Base-by-base conservation (phyloP, 2,797 vertebrate genomes). In the Pipistrellus pygmaeus region DNA sequence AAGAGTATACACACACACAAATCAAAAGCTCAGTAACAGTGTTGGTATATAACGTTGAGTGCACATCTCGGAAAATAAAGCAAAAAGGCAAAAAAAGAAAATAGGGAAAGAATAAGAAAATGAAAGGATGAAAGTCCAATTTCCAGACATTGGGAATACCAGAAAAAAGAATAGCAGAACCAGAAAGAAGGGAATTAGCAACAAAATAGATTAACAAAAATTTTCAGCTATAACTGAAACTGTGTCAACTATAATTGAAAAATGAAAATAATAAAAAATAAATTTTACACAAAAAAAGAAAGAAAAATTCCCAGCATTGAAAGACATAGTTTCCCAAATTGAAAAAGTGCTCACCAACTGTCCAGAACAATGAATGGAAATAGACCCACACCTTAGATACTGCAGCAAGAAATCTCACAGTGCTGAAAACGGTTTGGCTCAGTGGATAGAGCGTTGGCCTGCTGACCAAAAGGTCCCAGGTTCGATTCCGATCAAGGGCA, bases 11-110 rank as follows among this genome's bases (percentile, higher is more conserved):
- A 44, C 44, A 44, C 44, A 62, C n/a, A 66, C 25, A 92, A 55
- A 55, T 85, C 48, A 21, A 64, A 78, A 88, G 69, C 12, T 91
- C 35, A 32, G 21, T n/a, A 83, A 64, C 71, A 73, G 13, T 55
- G 21, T 71, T 94, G 60, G 55, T 60, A 30, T 44, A 76, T 81
- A 71, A 82, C 10, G 3, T 80, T 85, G 44, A 90, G 25, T 14
- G 18, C 5, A 25, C 17, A 38, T 44, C 46, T 55, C 25, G 32
- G 72, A 88, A 91, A 82, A 85, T 41, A 91, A 81, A 95, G 5
- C 35, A 80, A 90, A 88, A 88, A 68, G 66, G 64, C 15, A 53
- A 35, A 82, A 71, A 72, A 84, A 55, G 48, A 38, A 92, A 92
- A 64, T 53, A 53, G 6, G 20, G 48, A 76, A 81, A 87, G 15